These are phyloP conservation scores for Aselliscus stoliczkanus DNA, from an alignment of 2,797 vertebrate species.

Conservation along the genomic window DNA sequence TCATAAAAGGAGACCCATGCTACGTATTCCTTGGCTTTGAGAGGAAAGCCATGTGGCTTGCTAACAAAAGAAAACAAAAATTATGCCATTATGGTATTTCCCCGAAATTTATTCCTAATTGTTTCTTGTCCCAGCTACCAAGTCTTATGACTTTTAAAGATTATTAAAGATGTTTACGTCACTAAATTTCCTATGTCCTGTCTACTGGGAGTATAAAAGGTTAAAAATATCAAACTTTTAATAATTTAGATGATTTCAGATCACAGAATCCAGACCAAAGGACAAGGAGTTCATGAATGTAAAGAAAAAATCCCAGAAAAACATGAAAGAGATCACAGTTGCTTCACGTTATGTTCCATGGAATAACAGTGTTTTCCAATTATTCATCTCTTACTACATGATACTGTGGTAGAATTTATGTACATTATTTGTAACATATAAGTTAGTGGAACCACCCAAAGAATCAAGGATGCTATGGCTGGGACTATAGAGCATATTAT, in stretches of 20 bases:
- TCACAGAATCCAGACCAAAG: conserved; percentile 43
- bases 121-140: conserved; percentile 41
- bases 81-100: conserved; percentile 75
- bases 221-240: conserved; percentile 67
- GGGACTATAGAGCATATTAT: not conserved
- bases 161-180: conserved; percentile 71
- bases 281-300: conserved; percentile 30
- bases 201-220: conserved; percentile 62
- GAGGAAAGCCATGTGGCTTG: conserved; percentile 75
- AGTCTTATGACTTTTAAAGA: conserved; percentile 71
- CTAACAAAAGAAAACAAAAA: conserved; percentile 72
- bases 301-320: not conserved
- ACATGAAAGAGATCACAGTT: not conserved
- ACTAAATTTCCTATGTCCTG: conserved; percentile 66
- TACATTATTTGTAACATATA: not conserved
- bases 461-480: not conserved
- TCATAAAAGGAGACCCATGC: conserved; percentile 75
- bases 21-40: conserved; percentile 77
- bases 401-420: not conserved
- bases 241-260: conserved; percentile 61
- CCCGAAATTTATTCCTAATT: conserved; percentile 64
- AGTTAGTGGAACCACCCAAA: not conserved
- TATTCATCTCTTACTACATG: not conserved
- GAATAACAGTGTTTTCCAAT: not conserved
- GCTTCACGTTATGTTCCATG: not conserved